These are phyloP conservation scores for Collichthys lucidus DNA, from an alignment of 2,113 vertebrate genomes.

Conservation along the genomic window DNA sequence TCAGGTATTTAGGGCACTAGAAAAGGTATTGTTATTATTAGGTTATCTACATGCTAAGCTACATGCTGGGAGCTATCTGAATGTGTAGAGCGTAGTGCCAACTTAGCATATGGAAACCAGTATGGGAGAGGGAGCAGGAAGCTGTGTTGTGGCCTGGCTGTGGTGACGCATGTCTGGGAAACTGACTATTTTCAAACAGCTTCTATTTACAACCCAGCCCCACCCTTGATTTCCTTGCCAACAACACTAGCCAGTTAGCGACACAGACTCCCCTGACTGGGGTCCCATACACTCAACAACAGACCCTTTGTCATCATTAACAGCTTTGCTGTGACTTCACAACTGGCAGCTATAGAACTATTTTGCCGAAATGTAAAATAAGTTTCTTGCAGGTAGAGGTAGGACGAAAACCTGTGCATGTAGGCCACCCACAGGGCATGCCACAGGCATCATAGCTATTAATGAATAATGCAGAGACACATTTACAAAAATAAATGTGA, in stretches of 20 bases:
- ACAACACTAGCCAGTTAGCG: conserved; percentile 27
- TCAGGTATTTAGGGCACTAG: conserved; percentile 3
- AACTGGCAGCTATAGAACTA: neutral
- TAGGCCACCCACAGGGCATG: conserved; percentile 20
- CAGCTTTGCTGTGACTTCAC: conserved; percentile 16
- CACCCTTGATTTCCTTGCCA: conserved; percentile 59
- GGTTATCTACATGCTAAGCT: neutral
- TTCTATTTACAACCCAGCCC: conserved; percentile 60
- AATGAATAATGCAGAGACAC: conserved; percentile 40
- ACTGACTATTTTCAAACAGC: conserved; percentile 62
- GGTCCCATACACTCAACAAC: conserved; percentile 39
- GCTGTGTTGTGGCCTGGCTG: conserved; percentile 49
- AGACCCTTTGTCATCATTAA: conserved; percentile 39
- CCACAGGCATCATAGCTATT: conserved; percentile 3
- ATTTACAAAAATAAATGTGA: conserved; percentile 29
- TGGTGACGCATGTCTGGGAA: conserved; percentile 58
- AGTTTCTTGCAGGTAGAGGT: neutral
- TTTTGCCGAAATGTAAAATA: neutral
- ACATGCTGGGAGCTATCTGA: conserved; percentile 9
- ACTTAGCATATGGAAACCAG: conserved; percentile 61
- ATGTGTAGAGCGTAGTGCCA: conserved; percentile 27
- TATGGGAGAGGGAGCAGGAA: conserved; percentile 28
- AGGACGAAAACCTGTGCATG: conserved; percentile 24
- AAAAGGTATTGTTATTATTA: neutral
- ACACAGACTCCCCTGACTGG: conserved; percentile 8